Evolutionary conservation across 2,113 vertebrate species (phyloP).

Genomic region (Nesoenas mayeri): DNA sequence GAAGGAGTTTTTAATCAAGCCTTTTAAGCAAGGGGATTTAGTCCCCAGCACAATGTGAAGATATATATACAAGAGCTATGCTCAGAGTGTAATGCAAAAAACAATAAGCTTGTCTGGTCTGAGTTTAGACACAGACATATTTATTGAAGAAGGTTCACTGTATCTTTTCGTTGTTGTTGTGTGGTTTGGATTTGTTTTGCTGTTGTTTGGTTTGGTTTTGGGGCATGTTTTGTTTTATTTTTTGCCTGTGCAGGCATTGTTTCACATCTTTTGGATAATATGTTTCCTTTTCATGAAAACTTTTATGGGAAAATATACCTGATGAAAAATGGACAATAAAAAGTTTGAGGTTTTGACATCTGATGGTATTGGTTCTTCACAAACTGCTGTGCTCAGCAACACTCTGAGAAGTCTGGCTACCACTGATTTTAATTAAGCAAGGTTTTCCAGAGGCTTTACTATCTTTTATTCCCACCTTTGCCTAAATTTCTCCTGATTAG

Average conservation of each 20-base stretch:
- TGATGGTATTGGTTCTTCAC: not conserved
- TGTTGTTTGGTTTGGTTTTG: not conserved
- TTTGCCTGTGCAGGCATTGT: not conserved
- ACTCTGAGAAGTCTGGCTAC: not conserved
- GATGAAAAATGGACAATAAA: not conserved
- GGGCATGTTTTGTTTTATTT: not conserved
- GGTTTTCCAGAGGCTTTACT: not conserved
- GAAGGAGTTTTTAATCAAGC: not conserved
- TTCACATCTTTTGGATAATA: not conserved
- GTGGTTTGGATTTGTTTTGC: not conserved
- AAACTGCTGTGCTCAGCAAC: not conserved
- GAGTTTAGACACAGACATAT: not conserved
- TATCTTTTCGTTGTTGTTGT: not conserved
- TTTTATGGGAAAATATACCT: not conserved
- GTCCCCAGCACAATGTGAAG: not conserved
- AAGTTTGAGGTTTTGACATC: not conserved
- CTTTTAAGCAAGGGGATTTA: not conserved
- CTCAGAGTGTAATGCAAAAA: not conserved
- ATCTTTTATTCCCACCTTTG: not conserved
- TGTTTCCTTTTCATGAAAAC: not conserved
- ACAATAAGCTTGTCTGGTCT: not conserved
- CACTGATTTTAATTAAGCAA: not conserved
- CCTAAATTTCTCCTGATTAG: not conserved
- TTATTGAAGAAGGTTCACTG: not conserved
- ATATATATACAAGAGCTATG: rapidly evolving